Evolutionary conservation across 2,797 vertebrate genomes (phyloP).

Genomic region (Hozukius guyotensis): DNA sequence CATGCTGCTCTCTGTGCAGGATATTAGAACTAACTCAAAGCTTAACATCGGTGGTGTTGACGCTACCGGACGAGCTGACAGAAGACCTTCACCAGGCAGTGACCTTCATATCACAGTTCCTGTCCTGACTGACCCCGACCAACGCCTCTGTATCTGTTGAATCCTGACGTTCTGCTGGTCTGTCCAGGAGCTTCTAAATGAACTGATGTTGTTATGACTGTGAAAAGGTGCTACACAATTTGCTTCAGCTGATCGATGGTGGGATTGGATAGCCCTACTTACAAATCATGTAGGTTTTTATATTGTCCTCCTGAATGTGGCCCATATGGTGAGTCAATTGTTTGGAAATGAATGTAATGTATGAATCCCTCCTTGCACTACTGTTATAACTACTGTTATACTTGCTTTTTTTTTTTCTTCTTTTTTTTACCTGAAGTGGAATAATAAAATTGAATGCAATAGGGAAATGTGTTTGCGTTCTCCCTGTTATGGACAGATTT

Average conservation of each 20-base stretch:
- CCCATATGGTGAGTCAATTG: slow-evolving; percentile 23
- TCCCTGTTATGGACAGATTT: neutral
- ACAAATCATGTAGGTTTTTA: slow-evolving; percentile 32
- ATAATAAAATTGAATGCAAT: slow-evolving; percentile 62
- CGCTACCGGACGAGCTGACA: slow-evolving; percentile 83
- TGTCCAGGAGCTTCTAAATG: slow-evolving; percentile 10
- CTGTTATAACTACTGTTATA: slow-evolving; percentile 27
- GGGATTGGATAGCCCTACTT: slow-evolving; percentile 14
- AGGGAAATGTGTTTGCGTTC: neutral
- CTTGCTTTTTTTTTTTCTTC: slow-evolving; percentile 1
- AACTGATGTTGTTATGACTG: slow-evolving; percentile 32
- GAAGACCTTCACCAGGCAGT: slow-evolving; percentile 82
- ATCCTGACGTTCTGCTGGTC: neutral
- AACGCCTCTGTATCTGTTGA: neutral
- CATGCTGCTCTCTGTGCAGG: slow-evolving; percentile 66
- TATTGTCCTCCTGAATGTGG: slow-evolving; percentile 33
- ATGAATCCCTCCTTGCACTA: slow-evolving; percentile 55
- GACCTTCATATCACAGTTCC: slow-evolving; percentile 77
- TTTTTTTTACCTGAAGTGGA: slow-evolving; percentile 22
- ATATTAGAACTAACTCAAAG: slow-evolving; percentile 81
- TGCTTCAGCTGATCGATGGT: slow-evolving; percentile 6
- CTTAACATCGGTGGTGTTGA: slow-evolving; percentile 77
- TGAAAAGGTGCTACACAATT: slow-evolving; percentile 70
- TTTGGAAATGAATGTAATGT: slow-evolving; percentile 53
- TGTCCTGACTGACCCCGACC: slow-evolving; percentile 51